These are phyloP conservation scores for Euplagia quadripunctaria DNA, from an alignment of 2,888 invertebrate species.

Conservation along the genomic window DNA sequence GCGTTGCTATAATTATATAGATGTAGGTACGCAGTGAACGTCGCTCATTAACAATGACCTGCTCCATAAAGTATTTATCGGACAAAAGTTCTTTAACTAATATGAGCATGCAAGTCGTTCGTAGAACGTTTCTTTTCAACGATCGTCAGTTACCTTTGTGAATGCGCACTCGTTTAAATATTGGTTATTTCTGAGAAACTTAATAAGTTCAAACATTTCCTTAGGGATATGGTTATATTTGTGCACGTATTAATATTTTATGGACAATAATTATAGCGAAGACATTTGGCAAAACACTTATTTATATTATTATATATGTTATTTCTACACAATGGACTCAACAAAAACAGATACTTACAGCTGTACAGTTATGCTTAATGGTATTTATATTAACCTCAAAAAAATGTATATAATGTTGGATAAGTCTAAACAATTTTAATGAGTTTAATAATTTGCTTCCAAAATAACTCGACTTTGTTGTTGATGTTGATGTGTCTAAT, in stretches of 20 bases:
- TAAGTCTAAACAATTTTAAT: slow-evolving; percentile 42
- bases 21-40: neutral
- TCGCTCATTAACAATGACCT: slow-evolving; percentile 10
- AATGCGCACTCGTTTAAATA: slow-evolving; percentile 23
- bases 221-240: slow-evolving; percentile 15
- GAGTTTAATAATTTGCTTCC: slow-evolving; percentile 36
- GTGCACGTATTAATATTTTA: slow-evolving; percentile 33
- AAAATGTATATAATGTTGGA: slow-evolving; percentile 25
- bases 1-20: neutral
- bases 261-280: slow-evolving; percentile 34
- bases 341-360: slow-evolving; percentile 1
- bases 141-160: slow-evolving; percentile 21
- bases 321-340: neutral
- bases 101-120: slow-evolving; percentile 11
- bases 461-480: slow-evolving; percentile 32
- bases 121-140: slow-evolving; percentile 20
- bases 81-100: slow-evolving; percentile 17
- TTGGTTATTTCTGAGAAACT: slow-evolving; percentile 35
- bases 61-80: slow-evolving; percentile 14
- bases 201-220: slow-evolving; percentile 25
- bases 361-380: slow-evolving; percentile 7
- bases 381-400: slow-evolving; percentile 33
- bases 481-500: slow-evolving; percentile 32
- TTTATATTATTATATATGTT: neutral
- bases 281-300: slow-evolving; percentile 18